These are phyloP conservation scores for Tupiocoris notatus DNA, from an alignment of 2,888 invertebrate species.

Conservation along the genomic window DNA sequence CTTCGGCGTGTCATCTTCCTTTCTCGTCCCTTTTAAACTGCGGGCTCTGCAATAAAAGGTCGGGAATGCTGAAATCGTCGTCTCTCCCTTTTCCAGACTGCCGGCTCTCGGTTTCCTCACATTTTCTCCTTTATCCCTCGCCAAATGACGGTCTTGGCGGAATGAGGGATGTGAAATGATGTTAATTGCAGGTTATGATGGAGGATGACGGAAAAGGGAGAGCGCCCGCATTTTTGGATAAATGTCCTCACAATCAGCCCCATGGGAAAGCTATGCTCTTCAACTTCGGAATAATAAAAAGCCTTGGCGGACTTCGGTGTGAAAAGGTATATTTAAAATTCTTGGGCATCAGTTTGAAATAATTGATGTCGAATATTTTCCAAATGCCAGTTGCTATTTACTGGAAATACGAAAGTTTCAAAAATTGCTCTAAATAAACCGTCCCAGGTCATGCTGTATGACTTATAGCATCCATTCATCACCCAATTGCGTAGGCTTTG, in stretches of 20 bases:
- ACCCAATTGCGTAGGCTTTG: no score
- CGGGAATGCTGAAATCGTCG: slow-evolving; percentile 27
- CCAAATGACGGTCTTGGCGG: not conserved
- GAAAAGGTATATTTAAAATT: no score
- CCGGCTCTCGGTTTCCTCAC: slow-evolving; percentile 4
- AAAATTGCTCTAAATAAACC: no score
- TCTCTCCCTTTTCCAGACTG: not conserved
- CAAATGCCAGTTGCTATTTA: no score
- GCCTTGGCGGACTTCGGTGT: not conserved
- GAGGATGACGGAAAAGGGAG: slow-evolving; percentile 2
- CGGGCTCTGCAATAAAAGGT: slow-evolving; percentile 33
- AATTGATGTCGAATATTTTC: no score
- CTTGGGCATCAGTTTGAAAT: no score
- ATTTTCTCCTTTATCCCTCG: slow-evolving; percentile 34
- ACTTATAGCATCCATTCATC: no score
- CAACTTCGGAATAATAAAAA: not conserved
- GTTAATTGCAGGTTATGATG: slow-evolving; percentile 34
- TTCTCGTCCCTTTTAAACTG: slow-evolving; percentile 25
- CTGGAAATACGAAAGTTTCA: no score
- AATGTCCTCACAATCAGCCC: slow-evolving; percentile 26
- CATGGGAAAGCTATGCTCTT: not conserved
- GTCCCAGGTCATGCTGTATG: no score
- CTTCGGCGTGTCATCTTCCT: not conserved
- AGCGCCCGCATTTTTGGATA: slow-evolving; percentile 21
- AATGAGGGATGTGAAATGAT: slow-evolving; percentile 30